Evolutionary conservation across 2,888 invertebrate species (phyloP).

Genomic region (Leuctra nigra): DNA sequence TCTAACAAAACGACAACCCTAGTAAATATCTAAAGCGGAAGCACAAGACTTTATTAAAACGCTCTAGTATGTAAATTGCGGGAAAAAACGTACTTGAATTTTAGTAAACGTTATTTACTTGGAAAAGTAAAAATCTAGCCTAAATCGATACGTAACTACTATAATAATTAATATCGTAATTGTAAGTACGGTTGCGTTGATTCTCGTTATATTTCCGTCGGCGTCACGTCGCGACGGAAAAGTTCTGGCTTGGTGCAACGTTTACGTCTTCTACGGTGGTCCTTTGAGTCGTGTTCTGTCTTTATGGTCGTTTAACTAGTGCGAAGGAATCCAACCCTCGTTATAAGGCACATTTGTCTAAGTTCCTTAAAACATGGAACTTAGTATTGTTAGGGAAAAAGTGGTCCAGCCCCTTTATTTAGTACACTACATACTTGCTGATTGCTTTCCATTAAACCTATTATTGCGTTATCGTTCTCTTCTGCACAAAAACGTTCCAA

Average conservation of each 20-base stretch:
- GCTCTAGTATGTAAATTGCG: slow-evolving; percentile 9
- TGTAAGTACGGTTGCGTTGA: slow-evolving; percentile 14
- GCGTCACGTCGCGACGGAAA: neutral
- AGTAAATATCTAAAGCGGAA: slow-evolving; percentile 18
- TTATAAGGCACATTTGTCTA: slow-evolving; percentile 18
- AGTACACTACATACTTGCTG: neutral
- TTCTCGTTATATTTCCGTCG: neutral
- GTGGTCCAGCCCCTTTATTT: slow-evolving; percentile 14
- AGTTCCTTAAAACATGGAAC: no score
- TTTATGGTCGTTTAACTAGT: slow-evolving; percentile 19
- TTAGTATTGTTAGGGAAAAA: slow-evolving; percentile 7
- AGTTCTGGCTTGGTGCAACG: no score
- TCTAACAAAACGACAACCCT: neutral
- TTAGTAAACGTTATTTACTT: slow-evolving; percentile 20
- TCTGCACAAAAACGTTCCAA: neutral
- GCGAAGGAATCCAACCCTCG: neutral
- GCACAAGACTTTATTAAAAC: slow-evolving; percentile 17
- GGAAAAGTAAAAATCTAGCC: slow-evolving; percentile 23
- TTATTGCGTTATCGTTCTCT: neutral
- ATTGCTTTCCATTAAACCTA: neutral
- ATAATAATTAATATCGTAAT: no score
- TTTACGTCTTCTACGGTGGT: slow-evolving; percentile 12
- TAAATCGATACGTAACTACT: neutral
- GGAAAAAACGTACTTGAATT: slow-evolving; percentile 12
- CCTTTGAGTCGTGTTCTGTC: slow-evolving; percentile 21